phyloP scores from a whole-genome alignment of 1,140 invertebrate species.

The Zaprionus nigranus region DNA sequence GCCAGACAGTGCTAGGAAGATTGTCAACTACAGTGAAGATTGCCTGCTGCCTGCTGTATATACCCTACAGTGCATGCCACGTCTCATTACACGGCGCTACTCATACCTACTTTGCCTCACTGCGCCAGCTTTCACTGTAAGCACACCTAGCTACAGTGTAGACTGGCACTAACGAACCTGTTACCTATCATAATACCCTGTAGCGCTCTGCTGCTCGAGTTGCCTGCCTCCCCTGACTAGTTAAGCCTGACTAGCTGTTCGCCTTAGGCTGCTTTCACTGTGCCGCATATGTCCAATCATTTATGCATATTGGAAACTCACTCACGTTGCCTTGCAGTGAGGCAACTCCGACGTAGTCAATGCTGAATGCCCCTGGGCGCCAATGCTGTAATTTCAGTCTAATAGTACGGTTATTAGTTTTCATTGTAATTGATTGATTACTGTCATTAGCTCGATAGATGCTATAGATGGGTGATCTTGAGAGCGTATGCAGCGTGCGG shows the following conservation, averaged over 20 bases:
- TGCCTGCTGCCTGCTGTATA: no score
- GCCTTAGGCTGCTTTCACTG: conserved; percentile 32
- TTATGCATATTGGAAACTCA: conserved; percentile 67
- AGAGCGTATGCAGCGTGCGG: conserved; percentile 21
- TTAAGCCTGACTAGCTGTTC: not conserved
- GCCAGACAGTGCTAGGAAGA: no score
- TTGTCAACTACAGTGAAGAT: no score
- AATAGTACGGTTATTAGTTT: conserved; percentile 62
- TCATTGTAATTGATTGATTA: conserved; percentile 65
- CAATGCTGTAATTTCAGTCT: conserved; percentile 45
- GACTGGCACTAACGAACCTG: not conserved
- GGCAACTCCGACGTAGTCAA: not conserved
- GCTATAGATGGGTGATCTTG: conserved; percentile 38
- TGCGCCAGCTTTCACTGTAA: not conserved
- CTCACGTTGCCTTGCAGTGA: conserved; percentile 45
- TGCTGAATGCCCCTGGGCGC: conserved; percentile 48
- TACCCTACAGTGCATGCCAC: no score
- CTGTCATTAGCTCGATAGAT: conserved; percentile 40
- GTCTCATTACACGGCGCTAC: no score
- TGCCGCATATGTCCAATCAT: conserved; percentile 12
- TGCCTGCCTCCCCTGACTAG: not conserved
- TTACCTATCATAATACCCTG: not conserved
- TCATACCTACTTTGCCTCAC: no score
- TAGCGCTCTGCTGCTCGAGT: not conserved
- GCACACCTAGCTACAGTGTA: not conserved